Percentiles rank a stretch among this genome's conserved stretches.
Conservation (phyloP, 2,113 vertebrate species). For the Carassius gibelio region DNA sequence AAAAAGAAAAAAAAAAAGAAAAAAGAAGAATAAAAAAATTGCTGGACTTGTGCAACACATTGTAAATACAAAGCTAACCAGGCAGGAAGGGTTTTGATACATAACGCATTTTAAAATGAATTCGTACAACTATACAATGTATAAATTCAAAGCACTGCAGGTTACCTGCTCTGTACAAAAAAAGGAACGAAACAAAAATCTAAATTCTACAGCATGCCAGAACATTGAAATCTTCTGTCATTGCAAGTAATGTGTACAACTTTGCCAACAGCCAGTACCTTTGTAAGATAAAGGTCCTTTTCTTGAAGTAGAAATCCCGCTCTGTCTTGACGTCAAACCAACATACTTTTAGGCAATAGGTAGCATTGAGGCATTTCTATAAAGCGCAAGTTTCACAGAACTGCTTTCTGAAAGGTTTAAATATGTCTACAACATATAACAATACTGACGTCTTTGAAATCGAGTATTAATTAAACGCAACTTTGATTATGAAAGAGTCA, state of each 20-base stretch:
- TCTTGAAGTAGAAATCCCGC: conserved; percentile 53
- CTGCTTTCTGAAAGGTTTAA: conserved; percentile 40
- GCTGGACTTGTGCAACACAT: conserved; percentile 86
- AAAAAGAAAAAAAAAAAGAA: conserved; percentile 64
- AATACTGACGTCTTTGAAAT: conserved; percentile 45
- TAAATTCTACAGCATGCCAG: conserved; percentile 82
- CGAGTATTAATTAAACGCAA: conserved; percentile 35
- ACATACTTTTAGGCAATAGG: conserved; percentile 54
- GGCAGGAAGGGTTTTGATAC: conserved; percentile 83
- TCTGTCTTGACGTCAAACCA: conserved; percentile 40
- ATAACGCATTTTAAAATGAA: conserved; percentile 78
- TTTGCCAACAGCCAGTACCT: conserved; percentile 45
- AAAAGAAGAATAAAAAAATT: conserved; percentile 52
- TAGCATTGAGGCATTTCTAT: conserved; percentile 57
- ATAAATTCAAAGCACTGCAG: conserved; percentile 81
- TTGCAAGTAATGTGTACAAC: conserved; percentile 62
- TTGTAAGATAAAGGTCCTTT: conserved; percentile 49
- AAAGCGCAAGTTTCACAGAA: conserved; percentile 54
- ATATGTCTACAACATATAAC: conserved; percentile 42
- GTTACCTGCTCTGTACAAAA: conserved; percentile 83
- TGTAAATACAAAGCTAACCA: conserved; percentile 85
- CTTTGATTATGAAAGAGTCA: conserved; percentile 36
- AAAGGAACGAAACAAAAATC: conserved; percentile 52
- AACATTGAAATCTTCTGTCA: conserved; percentile 77
- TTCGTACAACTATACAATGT: conserved; percentile 79